A percentile compares a stretch with the other conserved stretches of the same genome.
phyloP scores from a whole-genome alignment of 2,797 vertebrate species.

The Oceanodroma leucorhoa region DNA sequence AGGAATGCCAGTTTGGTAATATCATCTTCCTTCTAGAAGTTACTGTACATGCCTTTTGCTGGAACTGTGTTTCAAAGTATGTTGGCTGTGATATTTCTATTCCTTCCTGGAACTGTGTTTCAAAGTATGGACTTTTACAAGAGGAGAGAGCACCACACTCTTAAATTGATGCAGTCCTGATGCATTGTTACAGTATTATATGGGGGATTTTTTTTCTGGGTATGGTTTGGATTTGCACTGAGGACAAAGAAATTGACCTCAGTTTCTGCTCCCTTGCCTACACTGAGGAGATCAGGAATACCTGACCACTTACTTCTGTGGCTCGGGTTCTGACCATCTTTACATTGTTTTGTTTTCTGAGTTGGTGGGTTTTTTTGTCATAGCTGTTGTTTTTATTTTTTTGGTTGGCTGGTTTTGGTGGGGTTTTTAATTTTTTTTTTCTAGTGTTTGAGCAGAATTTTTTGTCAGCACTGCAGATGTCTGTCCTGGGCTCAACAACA shows the following conservation, averaged over 20 bases:
- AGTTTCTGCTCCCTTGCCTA: not conserved
- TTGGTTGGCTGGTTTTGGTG: not conserved
- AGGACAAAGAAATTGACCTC: not conserved
- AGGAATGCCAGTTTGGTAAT: not conserved
- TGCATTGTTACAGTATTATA: not conserved
- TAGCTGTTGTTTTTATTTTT: not conserved
- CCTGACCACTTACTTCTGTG: not conserved
- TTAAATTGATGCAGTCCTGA: not conserved
- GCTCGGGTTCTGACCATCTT: not conserved
- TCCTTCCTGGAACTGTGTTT: not conserved
- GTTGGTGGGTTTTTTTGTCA: not conserved
- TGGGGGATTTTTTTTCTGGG: rapidly evolving
- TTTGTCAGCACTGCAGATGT: not conserved
- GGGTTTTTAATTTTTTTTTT: not conserved
- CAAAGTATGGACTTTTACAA: not conserved
- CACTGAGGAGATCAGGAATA: not conserved
- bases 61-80: not conserved
- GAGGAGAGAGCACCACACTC: not conserved
- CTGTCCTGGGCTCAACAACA: not conserved
- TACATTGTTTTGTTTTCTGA: not conserved
- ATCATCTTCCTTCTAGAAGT: not conserved
- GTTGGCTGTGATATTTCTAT: not conserved
- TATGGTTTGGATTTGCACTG: not conserved
- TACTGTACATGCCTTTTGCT: not conserved
- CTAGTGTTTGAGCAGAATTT: not conserved